Evolutionary conservation across 2,797 vertebrate species (phyloP).

Genomic region (Percopsis omiscomaycus): DNA sequence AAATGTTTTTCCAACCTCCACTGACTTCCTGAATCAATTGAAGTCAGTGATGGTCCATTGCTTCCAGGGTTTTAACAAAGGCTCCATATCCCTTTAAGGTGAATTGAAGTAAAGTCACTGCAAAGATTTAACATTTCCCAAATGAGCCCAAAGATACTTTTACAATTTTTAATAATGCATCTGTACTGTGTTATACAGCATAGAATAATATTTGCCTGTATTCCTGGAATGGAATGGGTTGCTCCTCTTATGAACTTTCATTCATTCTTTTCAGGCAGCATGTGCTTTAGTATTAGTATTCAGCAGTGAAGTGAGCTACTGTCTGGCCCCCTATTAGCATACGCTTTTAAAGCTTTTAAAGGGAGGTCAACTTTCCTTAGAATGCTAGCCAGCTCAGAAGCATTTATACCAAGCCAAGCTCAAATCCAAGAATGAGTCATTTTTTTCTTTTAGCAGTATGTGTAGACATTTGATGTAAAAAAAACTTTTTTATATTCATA

Average conservation of each 20-base stretch:
- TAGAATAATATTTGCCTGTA: not conserved
- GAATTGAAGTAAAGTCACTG: too few relatives aligned
- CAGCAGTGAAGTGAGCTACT: slow-evolving; percentile 15
- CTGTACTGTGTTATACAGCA: not conserved
- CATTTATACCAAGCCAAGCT: slow-evolving; percentile 4
- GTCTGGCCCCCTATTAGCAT: slow-evolving; percentile 48
- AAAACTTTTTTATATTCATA: not conserved
- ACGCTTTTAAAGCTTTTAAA: slow-evolving; percentile 39
- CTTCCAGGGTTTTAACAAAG: too few relatives aligned
- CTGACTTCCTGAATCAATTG: too few relatives aligned
- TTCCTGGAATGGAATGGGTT: slow-evolving; percentile 9
- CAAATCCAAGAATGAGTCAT: slow-evolving; percentile 18
- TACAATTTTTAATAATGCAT: not conserved
- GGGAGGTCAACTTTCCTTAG: not conserved
- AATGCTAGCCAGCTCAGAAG: slow-evolving; percentile 28
- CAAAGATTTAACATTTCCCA: too few relatives aligned
- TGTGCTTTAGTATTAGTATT: slow-evolving; percentile 50
- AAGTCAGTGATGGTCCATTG: too few relatives aligned
- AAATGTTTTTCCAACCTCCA: too few relatives aligned
- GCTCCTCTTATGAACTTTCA: slow-evolving; percentile 10
- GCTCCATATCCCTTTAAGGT: too few relatives aligned
- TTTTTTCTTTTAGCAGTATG: not conserved
- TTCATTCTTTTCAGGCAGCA: not conserved
- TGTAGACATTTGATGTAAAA: not conserved
- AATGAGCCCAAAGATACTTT: not conserved